phyloP scores from a whole-genome alignment of 1,140 invertebrate genomes.

The Antheraea mylitta region DNA sequence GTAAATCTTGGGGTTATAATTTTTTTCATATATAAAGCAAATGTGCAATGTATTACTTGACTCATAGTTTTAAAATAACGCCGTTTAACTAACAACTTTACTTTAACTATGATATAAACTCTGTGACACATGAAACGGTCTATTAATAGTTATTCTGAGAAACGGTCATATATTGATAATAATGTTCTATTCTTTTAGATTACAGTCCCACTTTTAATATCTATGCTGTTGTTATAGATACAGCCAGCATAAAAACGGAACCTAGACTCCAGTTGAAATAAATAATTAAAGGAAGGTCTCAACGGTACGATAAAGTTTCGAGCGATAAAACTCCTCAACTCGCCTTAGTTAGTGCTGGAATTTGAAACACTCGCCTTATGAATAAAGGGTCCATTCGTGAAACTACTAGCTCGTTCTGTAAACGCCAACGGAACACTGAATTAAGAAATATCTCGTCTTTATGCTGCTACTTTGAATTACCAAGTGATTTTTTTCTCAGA shows the following conservation, averaged over 20 bases:
- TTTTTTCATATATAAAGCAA: too few species aligned
- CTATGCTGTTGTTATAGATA: neutral
- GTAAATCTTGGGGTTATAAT: too few species aligned
- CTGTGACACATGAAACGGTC: too few species aligned
- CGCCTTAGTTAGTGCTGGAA: neutral
- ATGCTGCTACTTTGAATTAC: neutral
- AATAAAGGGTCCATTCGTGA: neutral
- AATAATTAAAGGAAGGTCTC: neutral
- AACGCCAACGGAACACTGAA: neutral
- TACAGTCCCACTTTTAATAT: too few species aligned
- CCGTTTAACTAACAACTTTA: too few species aligned
- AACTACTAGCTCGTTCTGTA: neutral
- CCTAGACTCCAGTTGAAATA: neutral
- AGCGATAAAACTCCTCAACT: neutral
- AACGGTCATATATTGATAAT: too few species aligned
- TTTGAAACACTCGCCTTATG: constrained; percentile 1
- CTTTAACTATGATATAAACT: too few species aligned
- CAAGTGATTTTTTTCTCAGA: neutral
- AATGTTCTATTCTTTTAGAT: too few species aligned
- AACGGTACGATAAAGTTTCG: constrained; percentile 1
- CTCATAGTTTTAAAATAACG: too few species aligned
- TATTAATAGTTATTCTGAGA: too few species aligned
- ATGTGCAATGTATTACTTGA: too few species aligned
- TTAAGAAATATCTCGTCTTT: neutral
- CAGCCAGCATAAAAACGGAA: neutral